phyloP scores from a whole-genome alignment of 2,113 vertebrate species.

The Caretta caretta region DNA sequence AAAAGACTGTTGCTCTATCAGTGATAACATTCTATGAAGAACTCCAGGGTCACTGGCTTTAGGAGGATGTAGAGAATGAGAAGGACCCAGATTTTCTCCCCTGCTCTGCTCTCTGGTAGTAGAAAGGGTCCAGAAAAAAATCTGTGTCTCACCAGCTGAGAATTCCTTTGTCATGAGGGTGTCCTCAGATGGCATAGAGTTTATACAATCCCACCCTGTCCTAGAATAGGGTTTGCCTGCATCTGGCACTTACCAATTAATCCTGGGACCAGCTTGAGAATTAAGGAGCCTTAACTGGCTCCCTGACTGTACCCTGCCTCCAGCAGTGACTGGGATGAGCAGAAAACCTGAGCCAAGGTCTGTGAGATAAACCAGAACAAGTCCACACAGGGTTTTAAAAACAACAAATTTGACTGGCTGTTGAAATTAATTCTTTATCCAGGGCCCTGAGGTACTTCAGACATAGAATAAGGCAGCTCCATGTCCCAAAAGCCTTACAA shows the following conservation, averaged over 20 bases:
- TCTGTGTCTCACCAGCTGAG: not conserved
- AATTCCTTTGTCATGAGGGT: not conserved
- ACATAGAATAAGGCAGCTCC: too few relatives aligned
- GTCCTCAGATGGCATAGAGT: not conserved
- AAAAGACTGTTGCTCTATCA: not conserved
- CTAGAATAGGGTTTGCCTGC: not conserved
- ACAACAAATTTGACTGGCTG: too few relatives aligned
- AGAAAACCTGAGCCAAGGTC: not conserved
- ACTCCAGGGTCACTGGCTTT: not conserved
- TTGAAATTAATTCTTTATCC: too few relatives aligned
- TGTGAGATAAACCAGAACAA: not conserved
- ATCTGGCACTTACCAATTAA: not conserved
- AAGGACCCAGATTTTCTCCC: not conserved
- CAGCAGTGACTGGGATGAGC: not conserved
- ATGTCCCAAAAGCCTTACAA: too few relatives aligned
- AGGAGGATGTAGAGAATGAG: not conserved
- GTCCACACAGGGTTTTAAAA: too few relatives aligned
- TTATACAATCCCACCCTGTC: not conserved
- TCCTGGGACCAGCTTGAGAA: not conserved
- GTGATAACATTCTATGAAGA: not conserved
- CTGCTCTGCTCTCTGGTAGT: not conserved
- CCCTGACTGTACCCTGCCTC: not conserved
- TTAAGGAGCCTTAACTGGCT: too few relatives aligned
- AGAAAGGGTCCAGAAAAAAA: not conserved
- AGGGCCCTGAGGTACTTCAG: too few relatives aligned